A percentile compares a stretch with the other conserved stretches of the same genome.
Evolutionary conservation across 2,113 vertebrate species (phyloP).

Genomic region (Lates calcarifer): DNA sequence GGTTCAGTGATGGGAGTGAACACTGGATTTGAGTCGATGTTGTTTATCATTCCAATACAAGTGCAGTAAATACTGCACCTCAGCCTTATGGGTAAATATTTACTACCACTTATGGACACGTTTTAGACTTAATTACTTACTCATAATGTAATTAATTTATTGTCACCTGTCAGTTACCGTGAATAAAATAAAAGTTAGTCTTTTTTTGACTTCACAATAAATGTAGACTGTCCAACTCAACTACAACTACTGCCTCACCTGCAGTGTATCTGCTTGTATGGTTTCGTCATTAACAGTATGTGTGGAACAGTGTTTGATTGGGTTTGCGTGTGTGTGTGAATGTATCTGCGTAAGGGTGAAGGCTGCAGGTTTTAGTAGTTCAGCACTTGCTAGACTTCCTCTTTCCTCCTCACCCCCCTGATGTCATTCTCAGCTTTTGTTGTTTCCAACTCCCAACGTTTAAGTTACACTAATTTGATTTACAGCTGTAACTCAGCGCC

Average conservation of each 20-base stretch:
- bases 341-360: background rate
- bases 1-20: too few species aligned
- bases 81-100: too few species aligned
- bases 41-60: too few species aligned
- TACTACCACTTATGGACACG: too few species aligned
- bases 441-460: slow-evolving; percentile 37
- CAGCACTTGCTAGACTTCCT: background rate
- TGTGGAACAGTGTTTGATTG: background rate
- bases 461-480: slow-evolving; percentile 63
- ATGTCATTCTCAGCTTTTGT: slow-evolving; percentile 51
- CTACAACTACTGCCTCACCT: background rate
- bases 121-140: too few species aligned
- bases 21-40: background rate
- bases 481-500: slow-evolving; percentile 33
- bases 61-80: too few species aligned
- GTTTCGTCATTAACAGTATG: background rate
- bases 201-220: too few species aligned
- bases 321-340: background rate
- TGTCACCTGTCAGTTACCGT: background rate
- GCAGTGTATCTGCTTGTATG: background rate
- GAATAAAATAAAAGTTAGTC: too few species aligned
- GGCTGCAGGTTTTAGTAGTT: background rate
- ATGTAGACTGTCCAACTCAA: background rate
- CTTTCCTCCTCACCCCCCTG: slow-evolving; percentile 9
- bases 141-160: too few species aligned